Conservation (phyloP, 2,888 invertebrate species). For the Epinotia ramella region DNA sequence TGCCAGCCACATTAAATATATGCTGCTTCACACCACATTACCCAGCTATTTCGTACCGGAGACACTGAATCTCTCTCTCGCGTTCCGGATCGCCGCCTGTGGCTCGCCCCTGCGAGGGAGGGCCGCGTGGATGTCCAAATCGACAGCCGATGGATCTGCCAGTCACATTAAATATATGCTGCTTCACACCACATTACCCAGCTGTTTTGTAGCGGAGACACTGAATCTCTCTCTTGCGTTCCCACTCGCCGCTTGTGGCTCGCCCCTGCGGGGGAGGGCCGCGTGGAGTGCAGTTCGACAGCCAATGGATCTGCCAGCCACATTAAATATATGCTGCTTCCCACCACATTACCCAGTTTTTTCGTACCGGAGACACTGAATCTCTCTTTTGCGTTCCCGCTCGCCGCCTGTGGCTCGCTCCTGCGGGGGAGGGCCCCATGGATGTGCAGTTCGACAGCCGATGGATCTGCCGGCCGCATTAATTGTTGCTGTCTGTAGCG, state of each 20-base stretch:
- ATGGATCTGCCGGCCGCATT: conserved; percentile 82
- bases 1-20: conserved; percentile 71
- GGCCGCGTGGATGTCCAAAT: conserved; percentile 66
- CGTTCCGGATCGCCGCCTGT: conserved; percentile 37
- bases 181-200: too few species aligned
- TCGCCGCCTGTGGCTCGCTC: conserved; percentile 51
- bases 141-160: conserved; percentile 72
- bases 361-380: too few species aligned
- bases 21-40: conserved; percentile 2
- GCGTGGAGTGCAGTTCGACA: conserved; percentile 75
- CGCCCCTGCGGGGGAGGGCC: conserved; percentile 53
- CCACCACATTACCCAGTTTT: neutral
- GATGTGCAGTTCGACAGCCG: conserved; percentile 79
- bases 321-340: conserved; percentile 57
- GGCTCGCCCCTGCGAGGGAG: conserved; percentile 56
- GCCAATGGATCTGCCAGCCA: conserved; percentile 81
- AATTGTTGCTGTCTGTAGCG: conserved; percentile 72
- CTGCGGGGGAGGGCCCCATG: conserved; percentile 58
- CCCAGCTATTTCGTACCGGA: too few species aligned
- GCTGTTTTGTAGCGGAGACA: too few species aligned
- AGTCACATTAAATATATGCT: too few species aligned
- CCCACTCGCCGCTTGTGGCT: conserved; percentile 47
- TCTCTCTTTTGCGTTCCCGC: neutral
- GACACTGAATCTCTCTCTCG: too few species aligned
- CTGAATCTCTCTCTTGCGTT: too few species aligned